A percentile compares a stretch with the other conserved stretches of the same genome.
phyloP scores from a whole-genome alignment of 2,113 vertebrate species.

The Sitta europaea region DNA sequence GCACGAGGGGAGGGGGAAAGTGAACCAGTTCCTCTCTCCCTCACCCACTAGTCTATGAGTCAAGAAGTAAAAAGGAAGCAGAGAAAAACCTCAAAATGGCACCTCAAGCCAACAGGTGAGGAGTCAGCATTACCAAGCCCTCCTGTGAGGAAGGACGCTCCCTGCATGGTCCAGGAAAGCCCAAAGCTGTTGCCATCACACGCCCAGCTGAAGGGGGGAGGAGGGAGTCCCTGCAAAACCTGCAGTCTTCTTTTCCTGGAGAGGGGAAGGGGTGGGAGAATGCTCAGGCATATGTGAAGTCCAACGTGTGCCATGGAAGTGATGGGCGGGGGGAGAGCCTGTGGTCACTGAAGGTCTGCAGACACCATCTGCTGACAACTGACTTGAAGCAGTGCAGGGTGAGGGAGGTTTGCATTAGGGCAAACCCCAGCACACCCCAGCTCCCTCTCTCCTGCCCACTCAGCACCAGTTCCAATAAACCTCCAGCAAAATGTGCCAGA shows the following conservation, averaged over 20 bases:
- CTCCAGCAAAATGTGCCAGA: not conserved
- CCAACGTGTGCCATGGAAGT: not conserved
- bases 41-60: not conserved
- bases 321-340: constrained; percentile 39
- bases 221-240: not conserved
- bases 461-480: not conserved
- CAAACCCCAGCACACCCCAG: not conserved
- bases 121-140: not conserved
- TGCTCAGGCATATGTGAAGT: not conserved
- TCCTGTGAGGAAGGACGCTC: not conserved
- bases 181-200: not conserved
- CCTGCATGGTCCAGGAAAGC: not conserved
- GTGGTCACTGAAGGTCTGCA: constrained; percentile 46
- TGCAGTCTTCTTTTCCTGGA: not conserved
- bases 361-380: constrained; percentile 15
- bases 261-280: not conserved
- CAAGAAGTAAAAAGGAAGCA: not conserved
- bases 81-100: not conserved
- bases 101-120: not conserved
- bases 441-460: not conserved
- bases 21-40: not conserved
- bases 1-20: constrained; percentile 17
- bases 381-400: not conserved
- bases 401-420: not conserved
- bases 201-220: not conserved